These are phyloP conservation scores for Pachyseris speciosa DNA, from an alignment of 64 coral and sea anemone species.

Conservation along the genomic window DNA sequence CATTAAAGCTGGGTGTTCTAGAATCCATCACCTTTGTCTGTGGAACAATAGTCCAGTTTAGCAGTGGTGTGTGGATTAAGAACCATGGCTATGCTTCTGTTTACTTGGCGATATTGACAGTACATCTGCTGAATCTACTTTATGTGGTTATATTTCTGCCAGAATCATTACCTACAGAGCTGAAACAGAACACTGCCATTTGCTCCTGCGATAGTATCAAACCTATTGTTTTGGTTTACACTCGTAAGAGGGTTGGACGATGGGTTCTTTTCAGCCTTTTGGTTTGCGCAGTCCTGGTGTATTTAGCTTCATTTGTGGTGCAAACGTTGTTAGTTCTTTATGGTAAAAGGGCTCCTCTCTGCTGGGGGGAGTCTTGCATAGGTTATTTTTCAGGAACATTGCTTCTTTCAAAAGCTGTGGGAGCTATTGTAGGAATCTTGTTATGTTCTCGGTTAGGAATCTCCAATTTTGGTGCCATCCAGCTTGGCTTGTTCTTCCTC, in stretches of 20 bases:
- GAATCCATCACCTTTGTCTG: conserved; percentile 81
- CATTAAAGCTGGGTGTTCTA: conserved; percentile 70
- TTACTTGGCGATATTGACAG: conserved; percentile 63
- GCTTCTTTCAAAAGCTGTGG: conserved; percentile 81
- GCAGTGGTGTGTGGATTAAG: conserved; percentile 79
- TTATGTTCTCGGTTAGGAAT: conserved; percentile 66
- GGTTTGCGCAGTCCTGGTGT: conserved; percentile 62
- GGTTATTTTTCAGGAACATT: conserved; percentile 86
- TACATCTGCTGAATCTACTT: conserved; percentile 72
- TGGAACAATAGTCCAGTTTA: conserved; percentile 58
- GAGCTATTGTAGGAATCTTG: conserved; percentile 83
- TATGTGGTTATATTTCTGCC: conserved; percentile 74
- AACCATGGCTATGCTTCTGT: conserved; percentile 60
- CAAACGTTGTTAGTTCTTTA: conserved; percentile 79
- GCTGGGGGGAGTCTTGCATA: conserved; percentile 77
- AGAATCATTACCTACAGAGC: conserved; percentile 71
- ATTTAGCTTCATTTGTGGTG: conserved; percentile 54
- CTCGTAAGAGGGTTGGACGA: conserved; percentile 63
- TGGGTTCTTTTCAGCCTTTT: conserved; percentile 75
- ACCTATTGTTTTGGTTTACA: conserved; percentile 65
- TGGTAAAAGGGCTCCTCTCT: conserved; percentile 78
- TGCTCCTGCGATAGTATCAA: conserved; percentile 58
- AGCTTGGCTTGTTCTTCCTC: conserved; percentile 81
- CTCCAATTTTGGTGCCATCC: conserved; percentile 76
- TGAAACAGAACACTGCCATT: neutral